Base-by-base conservation (phyloP, 1,140 invertebrate genomes). In the Drosophila leontia region DNA sequence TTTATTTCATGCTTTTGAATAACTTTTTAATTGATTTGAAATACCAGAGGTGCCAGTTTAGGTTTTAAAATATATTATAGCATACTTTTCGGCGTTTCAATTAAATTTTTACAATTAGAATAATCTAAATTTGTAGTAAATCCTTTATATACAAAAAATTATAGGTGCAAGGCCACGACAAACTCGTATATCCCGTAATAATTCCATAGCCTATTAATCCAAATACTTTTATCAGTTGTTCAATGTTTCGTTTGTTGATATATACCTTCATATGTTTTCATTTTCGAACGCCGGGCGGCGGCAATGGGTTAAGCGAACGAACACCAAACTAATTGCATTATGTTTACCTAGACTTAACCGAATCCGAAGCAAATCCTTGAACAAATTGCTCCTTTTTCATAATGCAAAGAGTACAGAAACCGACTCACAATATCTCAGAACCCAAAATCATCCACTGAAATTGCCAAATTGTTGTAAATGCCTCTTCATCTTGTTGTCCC, bases 311-410 rank as follows among this genome's bases (percentile, higher is more conserved):
- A 60, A 63, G 57, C 47, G 58, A 51, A 75, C 37, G 45, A 59
- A 80, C 56, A 69, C 44, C 53, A 45, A 74, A 82, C 61, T 81
- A 77, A 85, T 86, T 75, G 39, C 59, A 68, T 82, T 80, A 62
- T 55, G 50, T 82, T 45, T 82, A 68, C 35, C 35, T 51, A 71
- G 63, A 68, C 45, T 60, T 34, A 70, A 70, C 50, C 68, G 44
- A 74, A 78, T 86, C 76, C 72, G 78, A 88, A 88, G 84, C 84
- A 84, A 88, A 90, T 88, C 78, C 74, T 85, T 75, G 75, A 88
- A 81, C 70, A 90, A 88, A 90, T 90, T 90, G 85, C 85, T 88
- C 85, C 81, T 82, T 85, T 84, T 81, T 85, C 67, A 68, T 78
- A 81, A 82, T 81, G 76, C 61, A 60, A 63, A 82, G 63, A 56